Percentiles rank a stretch among this genome's conserved stretches.
Evolutionary conservation across 37 sponge, comb jelly and placozoan species (phyloP).

Genomic region (Oscarella lobularis): DNA sequence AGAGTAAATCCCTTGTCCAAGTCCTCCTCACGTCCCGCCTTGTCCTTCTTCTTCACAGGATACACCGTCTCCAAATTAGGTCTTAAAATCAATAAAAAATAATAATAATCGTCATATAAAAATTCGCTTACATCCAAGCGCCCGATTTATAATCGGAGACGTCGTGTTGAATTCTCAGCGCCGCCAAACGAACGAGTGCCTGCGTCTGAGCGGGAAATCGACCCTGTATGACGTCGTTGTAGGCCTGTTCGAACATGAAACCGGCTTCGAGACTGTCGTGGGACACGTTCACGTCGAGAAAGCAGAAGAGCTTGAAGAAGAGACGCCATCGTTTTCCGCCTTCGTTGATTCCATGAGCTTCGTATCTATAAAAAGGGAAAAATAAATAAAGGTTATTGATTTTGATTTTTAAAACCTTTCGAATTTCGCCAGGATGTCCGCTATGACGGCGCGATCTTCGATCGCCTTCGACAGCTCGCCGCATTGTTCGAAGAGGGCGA

Average conservation of each 20-base stretch:
- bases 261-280: conserved; percentile 60
- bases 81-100: neutral
- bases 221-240: conserved; percentile 53
- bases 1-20: neutral
- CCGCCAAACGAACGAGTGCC: conserved; percentile 52
- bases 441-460: conserved; percentile 59
- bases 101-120: neutral
- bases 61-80: neutral
- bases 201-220: conserved; percentile 43
- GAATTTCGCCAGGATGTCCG: conserved; percentile 86
- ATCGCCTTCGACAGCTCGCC: conserved; percentile 50
- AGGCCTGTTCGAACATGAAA: conserved; percentile 81
- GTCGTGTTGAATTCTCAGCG: conserved; percentile 66
- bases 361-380: conserved; percentile 6
- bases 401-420: conserved; percentile 29
- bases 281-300: conserved; percentile 39
- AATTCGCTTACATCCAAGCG: conserved; percentile 26
- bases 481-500: conserved; percentile 82
- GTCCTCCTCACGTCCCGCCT: neutral
- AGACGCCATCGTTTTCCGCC: conserved; percentile 35
- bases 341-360: conserved; percentile 17
- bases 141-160: conserved; percentile 59
- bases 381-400: neutral
- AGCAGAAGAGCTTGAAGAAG: conserved; percentile 84
- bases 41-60: conserved; percentile 38